Conservation (phyloP, 1,140 invertebrate genomes). For the Cataglyphis hispanica region DNA sequence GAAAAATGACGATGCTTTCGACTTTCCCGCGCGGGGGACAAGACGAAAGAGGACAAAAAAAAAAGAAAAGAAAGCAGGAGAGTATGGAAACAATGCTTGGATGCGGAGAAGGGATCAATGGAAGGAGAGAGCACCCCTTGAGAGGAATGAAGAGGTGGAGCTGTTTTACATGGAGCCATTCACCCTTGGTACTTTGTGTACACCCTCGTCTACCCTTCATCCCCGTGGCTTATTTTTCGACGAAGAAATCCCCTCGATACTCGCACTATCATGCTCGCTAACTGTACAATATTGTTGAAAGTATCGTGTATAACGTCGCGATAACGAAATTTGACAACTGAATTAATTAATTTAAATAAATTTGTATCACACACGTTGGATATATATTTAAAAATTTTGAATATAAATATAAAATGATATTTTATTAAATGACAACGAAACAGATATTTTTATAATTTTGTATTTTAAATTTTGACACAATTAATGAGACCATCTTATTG, state of each 20-base stretch:
- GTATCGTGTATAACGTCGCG: not conserved
- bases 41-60: not conserved
- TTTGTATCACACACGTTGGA: too few species aligned
- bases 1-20: conserved; percentile 79
- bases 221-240: conserved; percentile 74
- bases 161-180: conserved; percentile 73
- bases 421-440: too few species aligned
- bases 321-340: not conserved
- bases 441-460: too few species aligned
- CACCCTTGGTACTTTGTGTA: conserved; percentile 68
- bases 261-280: conserved; percentile 62
- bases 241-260: conserved; percentile 61
- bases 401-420: too few species aligned
- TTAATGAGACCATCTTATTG: not conserved
- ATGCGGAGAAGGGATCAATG: conserved; percentile 58
- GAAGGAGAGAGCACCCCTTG: conserved; percentile 19
- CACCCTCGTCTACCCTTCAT: conserved; percentile 63
- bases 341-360: too few species aligned
- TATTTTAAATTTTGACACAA: too few species aligned
- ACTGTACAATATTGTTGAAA: conserved; percentile 32
- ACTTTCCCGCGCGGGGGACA: conserved; percentile 22
- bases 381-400: too few species aligned
- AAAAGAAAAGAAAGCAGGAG: conserved; percentile 36
- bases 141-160: conserved; percentile 35
- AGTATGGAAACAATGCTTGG: conserved; percentile 70